A percentile compares a stretch with the other conserved stretches of the same genome.
These are phyloP conservation scores for Orthosia incerta DNA, from an alignment of 2,888 invertebrate species.

Conservation along the genomic window DNA sequence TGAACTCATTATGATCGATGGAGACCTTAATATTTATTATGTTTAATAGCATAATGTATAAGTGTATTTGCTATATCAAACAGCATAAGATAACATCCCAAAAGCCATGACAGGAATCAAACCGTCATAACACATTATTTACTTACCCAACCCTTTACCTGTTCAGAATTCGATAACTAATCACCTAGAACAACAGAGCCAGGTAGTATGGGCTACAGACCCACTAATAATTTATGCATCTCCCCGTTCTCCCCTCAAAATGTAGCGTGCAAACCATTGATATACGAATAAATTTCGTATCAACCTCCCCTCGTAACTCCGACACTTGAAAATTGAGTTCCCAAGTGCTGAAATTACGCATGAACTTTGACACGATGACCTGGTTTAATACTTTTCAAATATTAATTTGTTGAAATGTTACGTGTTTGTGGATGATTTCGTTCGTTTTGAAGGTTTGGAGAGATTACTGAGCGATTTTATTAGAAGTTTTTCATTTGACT, in stretches of 20 bases:
- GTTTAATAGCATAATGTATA: background rate
- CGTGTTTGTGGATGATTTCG: conserved; percentile 9
- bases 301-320: conserved; percentile 32
- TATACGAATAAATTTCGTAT: conserved; percentile 51
- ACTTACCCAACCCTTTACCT: conserved; percentile 13
- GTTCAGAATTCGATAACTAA: conserved; percentile 40
- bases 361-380: conserved; percentile 59
- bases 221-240: conserved; percentile 30
- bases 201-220: conserved; percentile 1
- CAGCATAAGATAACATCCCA: background rate
- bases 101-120: background rate
- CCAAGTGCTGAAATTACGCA: conserved; percentile 50
- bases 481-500: too few relatives aligned
- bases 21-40: background rate
- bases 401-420: conserved; percentile 44
- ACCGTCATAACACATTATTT: conserved; percentile 12
- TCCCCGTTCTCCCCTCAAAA: background rate
- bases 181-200: conserved; percentile 15
- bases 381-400: conserved; percentile 52
- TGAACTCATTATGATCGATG: background rate
- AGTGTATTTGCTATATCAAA: background rate
- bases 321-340: conserved; percentile 63
- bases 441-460: conserved; percentile 12
- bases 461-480: background rate
- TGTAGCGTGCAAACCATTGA: conserved; percentile 42